phyloP scores from a whole-genome alignment of 2,113 vertebrate genomes.

The Caretta caretta region DNA sequence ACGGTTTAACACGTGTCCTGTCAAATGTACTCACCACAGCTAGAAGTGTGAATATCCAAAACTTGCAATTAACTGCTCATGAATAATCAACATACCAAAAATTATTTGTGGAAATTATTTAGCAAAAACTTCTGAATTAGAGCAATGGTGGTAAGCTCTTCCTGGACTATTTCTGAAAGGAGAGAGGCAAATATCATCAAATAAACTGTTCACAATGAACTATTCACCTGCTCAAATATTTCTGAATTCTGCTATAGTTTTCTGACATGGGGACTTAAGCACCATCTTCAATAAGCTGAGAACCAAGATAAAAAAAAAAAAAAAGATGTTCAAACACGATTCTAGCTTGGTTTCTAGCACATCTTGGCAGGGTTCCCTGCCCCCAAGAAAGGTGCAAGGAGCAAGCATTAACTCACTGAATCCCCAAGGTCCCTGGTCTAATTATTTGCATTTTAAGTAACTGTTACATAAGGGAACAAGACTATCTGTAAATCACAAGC shows the following conservation, averaged over 20 bases:
- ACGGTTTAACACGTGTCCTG: fast-evolving
- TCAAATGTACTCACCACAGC: neutral
- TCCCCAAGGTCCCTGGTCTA: fast-evolving
- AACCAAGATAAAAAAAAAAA: neutral
- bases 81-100: neutral
- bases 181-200: neutral
- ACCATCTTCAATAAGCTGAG: neutral
- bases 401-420: neutral
- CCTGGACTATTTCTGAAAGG: neutral
- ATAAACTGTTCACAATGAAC: neutral
- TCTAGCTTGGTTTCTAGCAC: neutral
- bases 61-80: neutral
- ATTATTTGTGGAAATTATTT: neutral
- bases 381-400: neutral
- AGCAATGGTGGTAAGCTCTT: neutral
- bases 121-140: neutral
- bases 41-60: neutral
- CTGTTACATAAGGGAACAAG: neutral
- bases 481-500: neutral
- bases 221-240: neutral
- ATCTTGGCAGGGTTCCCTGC: neutral
- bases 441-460: neutral
- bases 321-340: fast-evolving
- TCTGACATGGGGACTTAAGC: neutral
- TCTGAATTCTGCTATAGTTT: neutral